phyloP scores from a whole-genome alignment of 2,888 invertebrate genomes.

The Eupithecia abbreviata region DNA sequence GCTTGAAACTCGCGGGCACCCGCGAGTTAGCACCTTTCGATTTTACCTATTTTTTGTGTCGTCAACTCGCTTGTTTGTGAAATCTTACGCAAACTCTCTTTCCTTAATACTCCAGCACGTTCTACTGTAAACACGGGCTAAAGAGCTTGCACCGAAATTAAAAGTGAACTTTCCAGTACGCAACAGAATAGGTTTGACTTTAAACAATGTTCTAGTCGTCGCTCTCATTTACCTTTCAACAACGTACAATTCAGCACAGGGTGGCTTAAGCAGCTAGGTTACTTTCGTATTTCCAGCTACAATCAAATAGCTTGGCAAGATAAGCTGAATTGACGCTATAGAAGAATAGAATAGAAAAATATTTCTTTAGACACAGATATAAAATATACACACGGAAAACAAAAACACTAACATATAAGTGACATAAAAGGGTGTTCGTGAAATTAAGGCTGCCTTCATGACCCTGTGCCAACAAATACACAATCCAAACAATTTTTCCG shows the following conservation, averaged over 20 bases:
- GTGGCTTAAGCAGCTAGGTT: constrained; percentile 1
- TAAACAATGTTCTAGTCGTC: constrained; percentile 67
- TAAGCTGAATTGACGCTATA: not conserved
- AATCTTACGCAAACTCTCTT: not conserved
- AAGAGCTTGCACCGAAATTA: constrained; percentile 64
- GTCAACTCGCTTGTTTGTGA: too few species aligned
- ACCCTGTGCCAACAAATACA: too few species aligned
- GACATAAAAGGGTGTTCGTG: too few species aligned
- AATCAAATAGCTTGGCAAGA: not conserved
- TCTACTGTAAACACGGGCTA: constrained; percentile 32
- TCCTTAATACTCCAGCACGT: constrained; percentile 3
- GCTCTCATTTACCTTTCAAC: constrained; percentile 67
- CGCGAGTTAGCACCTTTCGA: too few species aligned
- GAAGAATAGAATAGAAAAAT: too few species aligned
- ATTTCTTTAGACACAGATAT: too few species aligned
- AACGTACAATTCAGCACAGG: constrained; percentile 36
- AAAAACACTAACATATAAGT: too few species aligned
- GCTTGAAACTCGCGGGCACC: too few species aligned
- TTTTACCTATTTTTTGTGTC: too few species aligned
- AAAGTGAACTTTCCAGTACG: constrained; percentile 69
- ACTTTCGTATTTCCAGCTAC: not conserved
- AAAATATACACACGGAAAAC: too few species aligned
- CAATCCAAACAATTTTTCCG: not conserved
- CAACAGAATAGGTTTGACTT: constrained; percentile 65
- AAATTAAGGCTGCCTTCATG: too few species aligned